Base-by-base conservation (phyloP, 2,888 invertebrate species). In the Diabrotica balteata region DNA sequence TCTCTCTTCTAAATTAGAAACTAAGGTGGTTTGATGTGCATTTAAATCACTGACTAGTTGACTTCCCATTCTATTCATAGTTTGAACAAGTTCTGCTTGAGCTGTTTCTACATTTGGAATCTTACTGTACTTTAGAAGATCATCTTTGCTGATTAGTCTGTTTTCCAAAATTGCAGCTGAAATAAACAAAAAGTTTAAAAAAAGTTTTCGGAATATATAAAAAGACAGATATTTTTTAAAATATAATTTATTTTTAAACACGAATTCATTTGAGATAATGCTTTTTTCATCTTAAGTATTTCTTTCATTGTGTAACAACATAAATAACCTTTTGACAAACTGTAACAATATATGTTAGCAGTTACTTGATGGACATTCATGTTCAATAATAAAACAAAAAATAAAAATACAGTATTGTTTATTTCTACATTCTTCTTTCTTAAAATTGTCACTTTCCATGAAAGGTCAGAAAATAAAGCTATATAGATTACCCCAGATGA, bases 131-230 rank as follows among this genome's bases (percentile, higher is more conserved):
- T 88, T 86, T 43, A 90, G 77, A 45, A 94, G 84, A 76, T 94
- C 91, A 79, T 90, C 90, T 73, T 88, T 88, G 70, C 88, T 91
- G 74, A 94, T 76, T 44, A 94, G 82, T 66, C 85, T 87, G 57
- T 90, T 89, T 76, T 94, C 90, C 60, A 91, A 86, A 69, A 94
- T 89, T n/a, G 90, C 94, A 81, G 89, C 92, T 91, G 83, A 74
- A 84, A 85, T 8, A 11, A 7, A 59, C 10, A 46, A 46, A 49
- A 52, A 59, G 22, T 49, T 54, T 32, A 8, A 11, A 65, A 44
- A 42, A 66, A 8, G 42, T 8, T 10, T 7, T 5, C 5, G 43
- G 32, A 43, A 42, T 10, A 43, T 55, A 4, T 3, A 11, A 8
- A 17, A 17, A 17, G 17, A 17, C 1, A 2, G n/a, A 1, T 10